A percentile compares a stretch with the other conserved stretches of the same genome.
Conservation (phyloP, 2,113 vertebrate genomes). For the Silurus asotus region DNA sequence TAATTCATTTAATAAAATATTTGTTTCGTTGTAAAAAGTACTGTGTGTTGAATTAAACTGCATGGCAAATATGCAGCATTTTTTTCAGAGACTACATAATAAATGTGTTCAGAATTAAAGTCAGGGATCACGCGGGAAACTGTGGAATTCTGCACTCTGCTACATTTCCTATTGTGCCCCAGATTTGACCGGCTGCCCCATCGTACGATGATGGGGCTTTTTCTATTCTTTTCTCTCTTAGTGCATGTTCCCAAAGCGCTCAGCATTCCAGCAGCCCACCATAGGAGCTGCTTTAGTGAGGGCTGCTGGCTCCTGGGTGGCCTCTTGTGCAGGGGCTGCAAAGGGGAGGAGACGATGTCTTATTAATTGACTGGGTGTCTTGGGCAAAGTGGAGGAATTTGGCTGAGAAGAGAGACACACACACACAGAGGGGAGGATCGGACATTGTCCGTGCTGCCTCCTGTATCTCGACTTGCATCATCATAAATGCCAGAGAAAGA, state of each 20-base stretch:
- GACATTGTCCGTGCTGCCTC: constrained; percentile 39
- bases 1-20: not conserved
- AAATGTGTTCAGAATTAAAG: not conserved
- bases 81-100: not conserved
- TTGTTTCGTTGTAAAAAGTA: not conserved
- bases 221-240: constrained; percentile 66
- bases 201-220: constrained; percentile 69
- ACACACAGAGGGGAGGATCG: constrained; percentile 34
- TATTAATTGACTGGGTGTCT: constrained; percentile 83
- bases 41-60: not conserved
- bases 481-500: constrained; percentile 10
- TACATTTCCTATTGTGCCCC: constrained; percentile 68
- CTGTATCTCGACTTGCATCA: constrained; percentile 10
- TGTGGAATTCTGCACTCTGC: constrained; percentile 60
- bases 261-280: constrained; percentile 79
- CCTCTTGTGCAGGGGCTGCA: constrained; percentile 68
- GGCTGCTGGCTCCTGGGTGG: constrained; percentile 76
- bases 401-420: constrained; percentile 48
- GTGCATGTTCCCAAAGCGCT: constrained; percentile 62
- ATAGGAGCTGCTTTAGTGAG: constrained; percentile 74
- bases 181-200: constrained; percentile 65
- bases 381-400: constrained; percentile 74
- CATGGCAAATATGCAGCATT: not conserved
- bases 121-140: constrained; percentile 62
- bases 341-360: constrained; percentile 80